These are phyloP conservation scores for Champsocephalus esox DNA, from an alignment of 2,797 vertebrate species.

Conservation along the genomic window DNA sequence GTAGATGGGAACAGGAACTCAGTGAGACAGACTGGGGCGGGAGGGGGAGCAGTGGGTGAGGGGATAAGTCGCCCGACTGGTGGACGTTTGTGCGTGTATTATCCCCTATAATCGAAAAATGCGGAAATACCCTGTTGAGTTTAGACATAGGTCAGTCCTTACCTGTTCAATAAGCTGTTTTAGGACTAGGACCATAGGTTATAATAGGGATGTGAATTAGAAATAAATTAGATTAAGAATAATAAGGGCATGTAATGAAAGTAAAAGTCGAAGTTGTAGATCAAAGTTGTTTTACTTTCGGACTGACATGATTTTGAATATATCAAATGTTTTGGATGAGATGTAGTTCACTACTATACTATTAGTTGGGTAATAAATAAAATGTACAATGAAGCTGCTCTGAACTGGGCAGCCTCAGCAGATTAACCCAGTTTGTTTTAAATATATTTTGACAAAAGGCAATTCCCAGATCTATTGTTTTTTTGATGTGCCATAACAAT, in stretches of 20 bases:
- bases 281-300: too few species aligned
- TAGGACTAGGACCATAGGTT: slow-evolving; percentile 1
- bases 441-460: too few species aligned
- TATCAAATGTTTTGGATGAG: background rate
- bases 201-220: slow-evolving; percentile 20
- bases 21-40: slow-evolving; percentile 45
- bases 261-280: background rate
- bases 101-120: slow-evolving; percentile 16
- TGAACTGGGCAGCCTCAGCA: too few species aligned
- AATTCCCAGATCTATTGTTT: too few species aligned
- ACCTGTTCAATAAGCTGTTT: slow-evolving; percentile 12
- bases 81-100: slow-evolving; percentile 26
- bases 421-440: too few species aligned
- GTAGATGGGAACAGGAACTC: slow-evolving; percentile 66
- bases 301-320: background rate
- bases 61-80: slow-evolving; percentile 45
- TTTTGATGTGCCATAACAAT: too few species aligned
- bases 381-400: too few species aligned
- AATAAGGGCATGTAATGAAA: background rate
- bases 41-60: slow-evolving; percentile 7
- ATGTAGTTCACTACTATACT: too few species aligned
- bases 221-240: background rate
- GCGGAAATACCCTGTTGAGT: slow-evolving; percentile 8
- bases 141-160: slow-evolving; percentile 6
- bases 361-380: too few species aligned